Evolutionary conservation across 2,888 invertebrate genomes (phyloP).

Genomic region (Cancer borealis): DNA sequence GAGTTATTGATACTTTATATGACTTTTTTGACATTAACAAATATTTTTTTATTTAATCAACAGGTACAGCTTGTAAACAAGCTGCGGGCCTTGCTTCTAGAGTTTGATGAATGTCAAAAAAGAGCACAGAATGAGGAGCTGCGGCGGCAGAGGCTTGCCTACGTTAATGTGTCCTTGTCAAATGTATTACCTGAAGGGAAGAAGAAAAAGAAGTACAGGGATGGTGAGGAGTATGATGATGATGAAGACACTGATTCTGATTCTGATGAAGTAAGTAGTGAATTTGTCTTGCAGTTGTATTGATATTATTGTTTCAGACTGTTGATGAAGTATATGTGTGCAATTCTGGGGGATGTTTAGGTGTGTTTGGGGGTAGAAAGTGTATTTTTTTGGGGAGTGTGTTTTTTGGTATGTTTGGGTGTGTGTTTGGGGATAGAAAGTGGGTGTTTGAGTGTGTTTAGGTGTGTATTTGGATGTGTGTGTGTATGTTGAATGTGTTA

Average conservation of each 20-base stretch:
- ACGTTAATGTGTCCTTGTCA: slow-evolving; percentile 87
- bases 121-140: slow-evolving; percentile 83
- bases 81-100: slow-evolving; percentile 87
- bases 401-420: too few species aligned
- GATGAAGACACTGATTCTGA: slow-evolving; percentile 78
- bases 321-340: too few species aligned
- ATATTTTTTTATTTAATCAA: slow-evolving; percentile 43
- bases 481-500: too few species aligned
- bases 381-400: too few species aligned
- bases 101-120: slow-evolving; percentile 87
- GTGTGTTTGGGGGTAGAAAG: too few species aligned
- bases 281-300: neutral
- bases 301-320: too few species aligned
- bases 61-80: slow-evolving; percentile 86
- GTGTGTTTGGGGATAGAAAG: too few species aligned
- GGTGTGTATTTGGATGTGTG: too few species aligned
- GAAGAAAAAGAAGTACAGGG: slow-evolving; percentile 80
- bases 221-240: slow-evolving; percentile 78
- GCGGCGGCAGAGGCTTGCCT: slow-evolving; percentile 86
- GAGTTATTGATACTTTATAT: too few species aligned
- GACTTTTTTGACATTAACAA: neutral
- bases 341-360: too few species aligned
- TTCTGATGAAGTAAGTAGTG: slow-evolving; percentile 58
- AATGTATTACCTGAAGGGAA: slow-evolving; percentile 84
- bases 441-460: too few species aligned